phyloP scores from a whole-genome alignment of 1,140 invertebrate genomes.

The Acromyrmex echinatior region DNA sequence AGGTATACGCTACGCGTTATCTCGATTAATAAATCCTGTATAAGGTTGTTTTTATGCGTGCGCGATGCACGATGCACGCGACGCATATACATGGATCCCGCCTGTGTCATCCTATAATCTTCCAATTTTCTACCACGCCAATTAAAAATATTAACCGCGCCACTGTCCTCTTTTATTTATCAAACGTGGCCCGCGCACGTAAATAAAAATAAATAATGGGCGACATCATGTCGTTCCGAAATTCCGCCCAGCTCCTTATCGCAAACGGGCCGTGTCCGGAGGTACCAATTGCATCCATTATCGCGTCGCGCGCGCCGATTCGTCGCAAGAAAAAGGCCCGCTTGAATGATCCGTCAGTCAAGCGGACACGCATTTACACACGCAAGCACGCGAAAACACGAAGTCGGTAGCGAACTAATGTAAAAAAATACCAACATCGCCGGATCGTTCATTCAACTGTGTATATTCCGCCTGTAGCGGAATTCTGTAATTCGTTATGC shows the following conservation, averaged over 20 bases:
- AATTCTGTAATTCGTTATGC: too few species aligned
- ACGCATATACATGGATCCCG: constrained; percentile 3
- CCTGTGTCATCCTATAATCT: constrained; percentile 49
- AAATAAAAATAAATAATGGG: constrained; percentile 43
- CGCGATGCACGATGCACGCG: constrained; percentile 7
- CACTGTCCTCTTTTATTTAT: constrained; percentile 29
- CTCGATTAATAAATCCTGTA: constrained; percentile 56
- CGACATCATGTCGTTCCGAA: constrained; percentile 22
- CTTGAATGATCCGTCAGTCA: constrained; percentile 57
- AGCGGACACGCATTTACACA: background rate
- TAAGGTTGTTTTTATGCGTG: constrained; percentile 25
- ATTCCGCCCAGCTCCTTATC: constrained; percentile 45
- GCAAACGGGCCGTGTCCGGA: constrained; percentile 25
- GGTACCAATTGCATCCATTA: constrained; percentile 56
- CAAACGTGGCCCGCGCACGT: background rate
- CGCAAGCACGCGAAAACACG: constrained; percentile 23
- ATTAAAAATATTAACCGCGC: constrained; percentile 50
- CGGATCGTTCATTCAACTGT: background rate
- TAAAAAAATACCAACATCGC: constrained; percentile 35
- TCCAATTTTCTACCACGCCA: constrained; percentile 55
- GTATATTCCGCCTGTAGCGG: background rate
- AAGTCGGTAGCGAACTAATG: constrained; percentile 56
- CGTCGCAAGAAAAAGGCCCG: constrained; percentile 21
- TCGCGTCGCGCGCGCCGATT: constrained; percentile 31
- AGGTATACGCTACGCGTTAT: constrained; percentile 8